These are phyloP conservation scores for Megaleporinus macrocephalus DNA, from an alignment of 2,113 vertebrate genomes.

Conservation along the genomic window DNA sequence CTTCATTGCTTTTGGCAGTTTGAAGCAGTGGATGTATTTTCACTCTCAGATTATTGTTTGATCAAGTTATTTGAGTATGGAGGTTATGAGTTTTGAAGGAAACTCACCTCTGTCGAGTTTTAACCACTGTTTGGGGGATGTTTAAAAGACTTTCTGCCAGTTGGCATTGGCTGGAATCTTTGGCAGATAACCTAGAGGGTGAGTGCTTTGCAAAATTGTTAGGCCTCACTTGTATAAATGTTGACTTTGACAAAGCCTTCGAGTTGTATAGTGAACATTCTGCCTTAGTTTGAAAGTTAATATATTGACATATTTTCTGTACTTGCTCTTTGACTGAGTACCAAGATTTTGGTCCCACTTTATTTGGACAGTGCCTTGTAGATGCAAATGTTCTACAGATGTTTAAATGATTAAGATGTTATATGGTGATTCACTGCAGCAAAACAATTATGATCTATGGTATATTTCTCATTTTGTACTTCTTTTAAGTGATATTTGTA, in stretches of 20 bases:
- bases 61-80: background rate
- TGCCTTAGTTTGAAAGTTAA: background rate
- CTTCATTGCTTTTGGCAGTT: background rate
- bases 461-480: too few relatives aligned
- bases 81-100: background rate
- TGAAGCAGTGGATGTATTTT: too few relatives aligned
- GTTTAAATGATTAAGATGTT: too few relatives aligned
- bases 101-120: background rate
- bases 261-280: conserved; percentile 8
- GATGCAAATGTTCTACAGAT: too few relatives aligned
- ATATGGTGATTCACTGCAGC: too few relatives aligned
- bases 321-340: background rate
- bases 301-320: background rate
- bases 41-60: too few relatives aligned
- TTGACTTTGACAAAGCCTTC: conserved; percentile 36
- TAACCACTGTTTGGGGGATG: conserved; percentile 2
- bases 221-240: conserved; percentile 23
- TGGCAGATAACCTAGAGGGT: conserved; percentile 20
- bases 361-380: too few relatives aligned
- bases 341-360: too few relatives aligned
- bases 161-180: conserved; percentile 30
- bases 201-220: conserved; percentile 26
- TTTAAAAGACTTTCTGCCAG: background rate
- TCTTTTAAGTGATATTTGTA: too few relatives aligned
- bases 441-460: too few relatives aligned